phyloP scores from a whole-genome alignment of 2,113 vertebrate genomes.

The Grallaria varia region DNA sequence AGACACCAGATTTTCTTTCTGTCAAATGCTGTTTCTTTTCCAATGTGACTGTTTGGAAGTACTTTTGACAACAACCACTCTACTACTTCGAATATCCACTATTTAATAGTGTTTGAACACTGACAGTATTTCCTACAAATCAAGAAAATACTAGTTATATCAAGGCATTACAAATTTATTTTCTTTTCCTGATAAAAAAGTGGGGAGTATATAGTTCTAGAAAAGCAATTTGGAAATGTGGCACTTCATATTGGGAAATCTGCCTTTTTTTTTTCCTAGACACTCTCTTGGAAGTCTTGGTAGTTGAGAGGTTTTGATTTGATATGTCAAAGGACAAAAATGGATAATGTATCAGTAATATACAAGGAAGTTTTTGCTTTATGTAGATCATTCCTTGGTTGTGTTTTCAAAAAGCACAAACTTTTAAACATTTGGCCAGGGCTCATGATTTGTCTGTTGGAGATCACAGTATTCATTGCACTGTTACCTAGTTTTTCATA shows the following conservation, averaged over 20 bases:
- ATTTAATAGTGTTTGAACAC: slow-evolving; percentile 6
- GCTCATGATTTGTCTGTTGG: background rate
- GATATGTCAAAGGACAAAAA: background rate
- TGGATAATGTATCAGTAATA: background rate
- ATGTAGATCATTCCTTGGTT: background rate
- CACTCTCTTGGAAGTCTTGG: background rate
- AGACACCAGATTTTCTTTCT: background rate
- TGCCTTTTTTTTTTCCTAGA: background rate
- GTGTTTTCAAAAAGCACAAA: background rate
- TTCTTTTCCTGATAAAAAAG: background rate
- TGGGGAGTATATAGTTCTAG: background rate
- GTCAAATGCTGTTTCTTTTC: background rate
- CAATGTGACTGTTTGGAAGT: background rate
- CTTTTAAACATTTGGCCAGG: background rate
- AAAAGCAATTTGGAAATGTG: background rate
- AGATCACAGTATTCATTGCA: background rate
- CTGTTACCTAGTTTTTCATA: background rate
- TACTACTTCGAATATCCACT: background rate
- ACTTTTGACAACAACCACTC: slow-evolving; percentile 12
- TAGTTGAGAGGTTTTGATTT: background rate
- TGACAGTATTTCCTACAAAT: background rate
- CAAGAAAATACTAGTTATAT: background rate
- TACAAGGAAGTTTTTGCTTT: background rate
- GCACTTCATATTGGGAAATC: background rate
- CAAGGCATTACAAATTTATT: background rate